Evolutionary conservation across 2,888 invertebrate species (phyloP).

Genomic region (Dolichomitus sp.): DNA sequence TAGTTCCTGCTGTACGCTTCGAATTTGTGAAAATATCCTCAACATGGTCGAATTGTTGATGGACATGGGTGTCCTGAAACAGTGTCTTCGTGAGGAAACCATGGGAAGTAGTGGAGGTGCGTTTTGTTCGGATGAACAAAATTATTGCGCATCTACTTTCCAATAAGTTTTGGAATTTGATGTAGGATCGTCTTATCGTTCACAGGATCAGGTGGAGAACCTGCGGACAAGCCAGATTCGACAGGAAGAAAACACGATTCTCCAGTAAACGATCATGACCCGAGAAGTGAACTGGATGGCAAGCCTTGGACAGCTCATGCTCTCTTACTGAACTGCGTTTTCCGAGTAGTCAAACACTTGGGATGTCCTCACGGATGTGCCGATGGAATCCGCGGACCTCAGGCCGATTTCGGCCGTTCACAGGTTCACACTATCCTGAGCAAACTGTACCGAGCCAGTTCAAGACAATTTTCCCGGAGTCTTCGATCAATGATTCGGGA

Average conservation of each 20-base stretch:
- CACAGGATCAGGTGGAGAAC: conserved; percentile 72
- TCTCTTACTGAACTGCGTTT: conserved; percentile 91
- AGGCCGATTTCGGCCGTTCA: conserved; percentile 96
- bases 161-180: neutral
- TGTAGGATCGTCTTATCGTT: neutral
- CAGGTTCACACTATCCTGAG: conserved; percentile 94
- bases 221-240: conserved; percentile 72
- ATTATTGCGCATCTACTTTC: conserved; percentile 73
- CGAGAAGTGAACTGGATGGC: conserved; percentile 65
- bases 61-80: conserved; percentile 94
- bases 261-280: conserved; percentile 74
- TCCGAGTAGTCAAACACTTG: conserved; percentile 94
- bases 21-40: conserved; percentile 97
- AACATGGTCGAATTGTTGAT: conserved; percentile 97
- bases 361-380: conserved; percentile 98
- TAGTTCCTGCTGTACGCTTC: conserved; percentile 92
- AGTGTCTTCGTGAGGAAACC: conserved; percentile 87
- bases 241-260: conserved; percentile 76
- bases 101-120: conserved; percentile 86
- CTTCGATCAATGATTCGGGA: conserved; percentile 92
- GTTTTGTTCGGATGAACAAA: conserved; percentile 58
- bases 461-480: conserved; percentile 89
- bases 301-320: conserved; percentile 88
- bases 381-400: conserved; percentile 92
- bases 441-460: conserved; percentile 91